Evolutionary conservation across 2,888 invertebrate species (phyloP), one percentile per base, ranked within the genome.

Genomic region (Ormyrus thymus): DNA sequence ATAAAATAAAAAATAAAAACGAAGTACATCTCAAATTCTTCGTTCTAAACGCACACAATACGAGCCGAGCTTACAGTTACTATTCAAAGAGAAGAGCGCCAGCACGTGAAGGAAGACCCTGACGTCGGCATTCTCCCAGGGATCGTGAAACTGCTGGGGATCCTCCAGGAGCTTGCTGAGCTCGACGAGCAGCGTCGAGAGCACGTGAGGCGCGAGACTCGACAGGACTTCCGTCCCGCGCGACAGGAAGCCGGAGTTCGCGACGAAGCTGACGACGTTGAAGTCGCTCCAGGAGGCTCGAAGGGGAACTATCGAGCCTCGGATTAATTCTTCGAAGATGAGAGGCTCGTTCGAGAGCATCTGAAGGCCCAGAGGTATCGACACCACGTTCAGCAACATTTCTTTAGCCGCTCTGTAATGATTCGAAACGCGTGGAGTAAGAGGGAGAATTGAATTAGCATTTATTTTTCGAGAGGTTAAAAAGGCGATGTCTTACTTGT

Each of bases 241-340:
- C 4, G 83, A 81, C 51, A 89, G 85, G 66, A 84, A 86, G 43
- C 87, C 86, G 2, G 87, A 86, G 10, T 84, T 85, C 0, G 88
- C 84, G 15, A 89, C 83, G 61, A 90, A 89, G 50, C 86, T 83
- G 9, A 87, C 85, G n/a, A 88, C 84, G 56, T 88, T 85, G 59
- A 84, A 86, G 7, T 85, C 86, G 50, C 83, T 86, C 90, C 90
- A 90, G 1, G 87, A 86, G 58, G 85, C 84, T 81, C 87, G 84
- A 7, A 90, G 78, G 5, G 90, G 89, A 50, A 86, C 86, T 43
- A 89, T 85, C 5, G 85, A 87, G 53, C 86, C 86, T 48, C 87
- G 85, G 53, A 90, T 86, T 46, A 90, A 62, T 83, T 90, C 90
- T 65, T 86, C 86, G n/a, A 90, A 87, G 9, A 87, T 84, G 7